A percentile compares a stretch with the other conserved stretches of the same genome.
phyloP scores from a whole-genome alignment of 2,113 vertebrate genomes.

The Zosterops japonicus region DNA sequence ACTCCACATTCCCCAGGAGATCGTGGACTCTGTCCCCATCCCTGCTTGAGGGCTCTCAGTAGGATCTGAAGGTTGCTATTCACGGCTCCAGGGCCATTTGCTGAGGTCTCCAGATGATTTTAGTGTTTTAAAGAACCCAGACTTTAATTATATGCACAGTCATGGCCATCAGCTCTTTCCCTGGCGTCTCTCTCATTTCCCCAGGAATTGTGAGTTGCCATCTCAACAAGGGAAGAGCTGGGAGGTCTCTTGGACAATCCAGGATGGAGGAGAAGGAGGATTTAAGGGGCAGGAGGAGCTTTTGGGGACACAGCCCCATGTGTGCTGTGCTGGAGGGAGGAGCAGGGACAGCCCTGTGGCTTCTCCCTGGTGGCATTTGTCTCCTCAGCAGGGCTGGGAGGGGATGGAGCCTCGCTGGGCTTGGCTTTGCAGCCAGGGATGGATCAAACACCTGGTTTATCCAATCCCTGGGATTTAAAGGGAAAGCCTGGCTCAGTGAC shows the following conservation, averaged over 20 bases:
- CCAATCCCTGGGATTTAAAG: background rate
- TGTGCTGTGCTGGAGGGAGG: background rate
- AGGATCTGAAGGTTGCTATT: background rate
- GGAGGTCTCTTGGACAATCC: background rate
- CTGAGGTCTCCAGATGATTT: constrained; percentile 29
- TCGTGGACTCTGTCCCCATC: background rate
- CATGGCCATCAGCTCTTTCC: background rate
- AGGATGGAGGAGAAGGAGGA: background rate
- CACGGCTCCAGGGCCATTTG: background rate
- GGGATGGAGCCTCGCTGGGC: background rate
- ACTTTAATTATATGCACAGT: background rate
- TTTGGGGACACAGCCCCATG: background rate
- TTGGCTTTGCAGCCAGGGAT: background rate
- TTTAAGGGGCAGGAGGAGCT: background rate
- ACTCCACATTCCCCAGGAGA: constrained; percentile 27
- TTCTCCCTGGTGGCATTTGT: background rate
- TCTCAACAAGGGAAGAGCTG: background rate
- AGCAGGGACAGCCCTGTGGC: background rate
- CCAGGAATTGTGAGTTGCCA: background rate
- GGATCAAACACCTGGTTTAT: background rate
- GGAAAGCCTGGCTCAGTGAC: background rate
- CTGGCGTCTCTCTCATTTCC: background rate
- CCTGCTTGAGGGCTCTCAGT: background rate
- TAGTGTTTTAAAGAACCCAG: background rate
- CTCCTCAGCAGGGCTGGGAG: background rate